Evolutionary conservation across 1,140 invertebrate genomes (phyloP).

Genomic region (Heliconius hewitsoni): DNA sequence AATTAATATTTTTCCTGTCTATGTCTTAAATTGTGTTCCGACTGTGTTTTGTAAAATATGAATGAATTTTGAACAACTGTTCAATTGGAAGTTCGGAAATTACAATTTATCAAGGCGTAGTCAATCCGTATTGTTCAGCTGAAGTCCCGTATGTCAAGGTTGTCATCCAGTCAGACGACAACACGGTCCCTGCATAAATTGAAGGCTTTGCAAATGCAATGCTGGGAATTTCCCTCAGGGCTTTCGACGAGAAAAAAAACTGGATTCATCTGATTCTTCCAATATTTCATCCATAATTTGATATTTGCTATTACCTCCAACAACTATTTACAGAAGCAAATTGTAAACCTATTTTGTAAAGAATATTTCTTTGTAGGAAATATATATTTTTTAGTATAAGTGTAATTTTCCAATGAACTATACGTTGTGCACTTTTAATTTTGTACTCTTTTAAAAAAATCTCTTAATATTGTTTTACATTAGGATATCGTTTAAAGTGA

Average conservation of each 20-base stretch:
- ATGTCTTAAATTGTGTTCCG: constrained; percentile 36
- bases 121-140: constrained; percentile 52
- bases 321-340: constrained; percentile 56
- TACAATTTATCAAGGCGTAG: constrained; percentile 16
- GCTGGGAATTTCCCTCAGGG: constrained; percentile 69
- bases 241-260: constrained; percentile 64
- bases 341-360: constrained; percentile 42
- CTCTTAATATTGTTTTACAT: constrained; percentile 41
- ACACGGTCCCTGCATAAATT: constrained; percentile 71
- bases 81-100: constrained; percentile 20
- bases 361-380: neutral
- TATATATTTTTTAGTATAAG: neutral
- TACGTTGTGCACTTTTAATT: neutral
- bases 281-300: constrained; percentile 70
- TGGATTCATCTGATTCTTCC: constrained; percentile 56
- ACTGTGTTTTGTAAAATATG: no score
- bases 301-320: constrained; percentile 59
- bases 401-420: neutral
- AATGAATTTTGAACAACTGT: constrained; percentile 46
- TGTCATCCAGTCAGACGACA: constrained; percentile 65
- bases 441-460: neutral
- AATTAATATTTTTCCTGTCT: neutral
- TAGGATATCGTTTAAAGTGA: constrained; percentile 54
- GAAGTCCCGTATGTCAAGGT: constrained; percentile 57
- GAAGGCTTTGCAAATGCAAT: constrained; percentile 65